A percentile compares a stretch with the other conserved stretches of the same genome.
phyloP scores from a whole-genome alignment of 1,140 invertebrate genomes.

The Homarus americanus region DNA sequence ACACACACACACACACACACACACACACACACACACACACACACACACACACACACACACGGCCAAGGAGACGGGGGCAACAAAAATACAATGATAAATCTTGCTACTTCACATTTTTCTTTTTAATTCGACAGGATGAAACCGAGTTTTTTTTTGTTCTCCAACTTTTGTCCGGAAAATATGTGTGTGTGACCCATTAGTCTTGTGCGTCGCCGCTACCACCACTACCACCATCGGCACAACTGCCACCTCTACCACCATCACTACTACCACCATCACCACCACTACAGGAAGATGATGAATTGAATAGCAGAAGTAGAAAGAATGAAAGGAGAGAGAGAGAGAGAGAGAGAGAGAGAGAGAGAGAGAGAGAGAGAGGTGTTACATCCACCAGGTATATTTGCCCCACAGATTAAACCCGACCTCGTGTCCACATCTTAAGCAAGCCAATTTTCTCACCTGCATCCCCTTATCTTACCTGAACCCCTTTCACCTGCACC shows the following conservation, averaged over 20 bases:
- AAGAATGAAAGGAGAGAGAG: background rate
- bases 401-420: slow-evolving; percentile 1
- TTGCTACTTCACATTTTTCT: background rate
- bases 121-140: background rate
- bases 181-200: background rate
- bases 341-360: background rate
- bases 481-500: no score
- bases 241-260: no score
- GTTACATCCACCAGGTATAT: background rate
- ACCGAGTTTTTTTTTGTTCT: background rate
- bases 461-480: slow-evolving; percentile 5
- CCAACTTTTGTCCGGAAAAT: background rate
- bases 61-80: no score
- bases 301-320: no score
- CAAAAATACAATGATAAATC: background rate
- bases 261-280: no score
- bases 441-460: no score
- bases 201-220: no score
- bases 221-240: no score
- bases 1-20: background rate
- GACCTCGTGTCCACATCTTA: slow-evolving; percentile 6
- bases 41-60: background rate
- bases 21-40: background rate
- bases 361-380: background rate
- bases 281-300: no score